Conservation (phyloP, 2,113 vertebrate genomes). For the Cheilinus undulatus region DNA sequence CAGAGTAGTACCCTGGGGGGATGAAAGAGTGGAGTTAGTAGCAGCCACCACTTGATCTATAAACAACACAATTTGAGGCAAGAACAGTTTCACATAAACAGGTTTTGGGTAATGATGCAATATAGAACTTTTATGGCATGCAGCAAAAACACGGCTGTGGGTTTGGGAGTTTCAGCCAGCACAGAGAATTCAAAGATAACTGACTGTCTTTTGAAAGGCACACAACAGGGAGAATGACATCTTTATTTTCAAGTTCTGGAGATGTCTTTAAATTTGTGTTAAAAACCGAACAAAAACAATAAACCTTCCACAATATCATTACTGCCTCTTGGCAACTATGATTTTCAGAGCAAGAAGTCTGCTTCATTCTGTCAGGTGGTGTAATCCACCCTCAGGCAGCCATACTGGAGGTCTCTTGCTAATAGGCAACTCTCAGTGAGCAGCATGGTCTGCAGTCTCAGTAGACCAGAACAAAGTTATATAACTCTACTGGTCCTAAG, state of each 20-base stretch:
- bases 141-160: background rate
- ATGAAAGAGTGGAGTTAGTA: conserved; percentile 17
- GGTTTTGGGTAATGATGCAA: background rate
- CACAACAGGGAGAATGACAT: conserved; percentile 44
- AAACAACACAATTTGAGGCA: conserved; percentile 16
- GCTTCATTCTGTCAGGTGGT: conserved; percentile 33
- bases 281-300: conserved; percentile 30
- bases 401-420: conserved; percentile 8
- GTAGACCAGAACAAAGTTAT: background rate
- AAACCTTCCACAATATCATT: conserved; percentile 17
- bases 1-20: conserved; percentile 88
- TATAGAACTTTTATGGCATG: background rate
- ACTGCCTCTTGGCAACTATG: conserved; percentile 16
- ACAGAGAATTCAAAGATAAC: conserved; percentile 25
- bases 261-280: conserved; percentile 34
- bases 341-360: background rate
- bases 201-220: conserved; percentile 23
- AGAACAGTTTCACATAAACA: background rate
- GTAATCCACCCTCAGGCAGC: conserved; percentile 9
- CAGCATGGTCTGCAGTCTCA: conserved; percentile 6
- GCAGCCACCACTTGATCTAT: conserved; percentile 35
- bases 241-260: conserved; percentile 10
- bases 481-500: background rate
- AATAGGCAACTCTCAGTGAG: conserved; percentile 4
- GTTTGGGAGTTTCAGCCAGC: conserved; percentile 12